These are phyloP conservation scores for Bambusicola thoracicus DNA, from an alignment of 2,113 vertebrate genomes.

Conservation along the genomic window DNA sequence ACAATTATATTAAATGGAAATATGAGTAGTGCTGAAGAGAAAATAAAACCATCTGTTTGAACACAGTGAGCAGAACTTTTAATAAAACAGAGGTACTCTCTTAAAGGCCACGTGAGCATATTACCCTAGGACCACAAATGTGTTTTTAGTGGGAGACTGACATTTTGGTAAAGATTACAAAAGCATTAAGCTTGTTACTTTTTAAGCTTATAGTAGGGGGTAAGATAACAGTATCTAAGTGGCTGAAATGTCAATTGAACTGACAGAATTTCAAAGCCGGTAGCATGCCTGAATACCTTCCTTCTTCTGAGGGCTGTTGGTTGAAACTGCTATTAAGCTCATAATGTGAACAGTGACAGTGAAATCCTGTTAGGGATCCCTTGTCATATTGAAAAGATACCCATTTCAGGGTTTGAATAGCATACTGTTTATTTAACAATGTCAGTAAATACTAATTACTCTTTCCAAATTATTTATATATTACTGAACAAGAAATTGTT, in stretches of 20 bases:
- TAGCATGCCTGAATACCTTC: slow-evolving; percentile 19
- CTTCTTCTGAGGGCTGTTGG: not conserved
- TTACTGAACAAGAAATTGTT: not conserved
- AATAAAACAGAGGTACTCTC: slow-evolving; percentile 25
- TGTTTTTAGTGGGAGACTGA: slow-evolving; percentile 20
- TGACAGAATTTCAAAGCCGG: slow-evolving; percentile 28
- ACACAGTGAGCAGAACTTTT: slow-evolving; percentile 25
- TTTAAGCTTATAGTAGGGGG: slow-evolving; percentile 4
- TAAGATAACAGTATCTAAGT: slow-evolving; percentile 45
- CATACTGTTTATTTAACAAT: not conserved
- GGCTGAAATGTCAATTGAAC: slow-evolving; percentile 39
- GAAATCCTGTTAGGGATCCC: not conserved
- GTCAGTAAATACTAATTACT: not conserved
- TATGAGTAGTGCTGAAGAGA: not conserved
- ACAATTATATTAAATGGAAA: slow-evolving; percentile 45
- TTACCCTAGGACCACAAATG: slow-evolving; percentile 13
- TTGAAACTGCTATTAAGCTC: slow-evolving; percentile 26
- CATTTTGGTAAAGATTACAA: slow-evolving; percentile 18
- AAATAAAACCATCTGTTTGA: slow-evolving; percentile 59
- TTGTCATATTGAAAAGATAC: not conserved
- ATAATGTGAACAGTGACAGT: not conserved
- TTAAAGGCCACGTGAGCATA: slow-evolving; percentile 25
- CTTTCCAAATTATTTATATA: not conserved
- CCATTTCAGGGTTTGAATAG: not conserved
- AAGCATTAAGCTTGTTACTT: slow-evolving; percentile 54